Conservation (phyloP, 1,140 invertebrate species). For the Zaprionus lachaisei region DNA sequence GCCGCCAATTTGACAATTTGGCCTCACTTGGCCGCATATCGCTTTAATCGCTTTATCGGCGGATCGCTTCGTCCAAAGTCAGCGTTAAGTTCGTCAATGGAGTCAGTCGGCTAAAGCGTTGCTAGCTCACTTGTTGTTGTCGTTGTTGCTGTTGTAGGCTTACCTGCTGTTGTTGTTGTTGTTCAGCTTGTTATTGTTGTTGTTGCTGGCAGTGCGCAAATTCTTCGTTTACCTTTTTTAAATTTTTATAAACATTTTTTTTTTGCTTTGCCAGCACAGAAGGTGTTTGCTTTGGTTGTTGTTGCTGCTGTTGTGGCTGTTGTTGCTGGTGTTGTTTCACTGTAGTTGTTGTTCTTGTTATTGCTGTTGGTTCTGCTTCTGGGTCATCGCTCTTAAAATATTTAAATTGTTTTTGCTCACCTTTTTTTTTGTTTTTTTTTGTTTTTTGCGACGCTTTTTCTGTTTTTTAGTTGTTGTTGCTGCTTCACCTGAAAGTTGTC, state of each 20-base stretch:
- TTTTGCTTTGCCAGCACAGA: slow-evolving; percentile 52
- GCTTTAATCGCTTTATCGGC: slow-evolving; percentile 1
- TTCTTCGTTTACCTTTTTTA: slow-evolving; percentile 62
- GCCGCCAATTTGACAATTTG: slow-evolving; percentile 12
- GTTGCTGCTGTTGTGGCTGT: slow-evolving; percentile 15
- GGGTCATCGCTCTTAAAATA: slow-evolving; percentile 82
- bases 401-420: slow-evolving; percentile 77
- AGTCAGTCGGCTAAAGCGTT: slow-evolving; percentile 1
- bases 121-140: slow-evolving; percentile 11
- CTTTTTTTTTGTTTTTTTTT: slow-evolving; percentile 19
- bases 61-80: slow-evolving; percentile 3
- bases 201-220: slow-evolving; percentile 48
- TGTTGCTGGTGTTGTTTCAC: slow-evolving; percentile 35
- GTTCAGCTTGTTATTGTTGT: slow-evolving; percentile 30
- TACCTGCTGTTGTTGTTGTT: slow-evolving; percentile 36
- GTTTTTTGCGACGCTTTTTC: slow-evolving; percentile 32
- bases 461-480: slow-evolving; percentile 48
- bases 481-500: slow-evolving; percentile 80
- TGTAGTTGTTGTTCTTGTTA: slow-evolving; percentile 16
- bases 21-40: not conserved
- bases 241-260: slow-evolving; percentile 33
- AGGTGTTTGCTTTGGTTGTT: slow-evolving; percentile 66
- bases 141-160: slow-evolving; percentile 29
- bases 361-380: slow-evolving; percentile 61
- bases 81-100: slow-evolving; percentile 39